phyloP scores from a whole-genome alignment of 1,140 invertebrate species.

The Caenorhabditis tropicalis region DNA sequence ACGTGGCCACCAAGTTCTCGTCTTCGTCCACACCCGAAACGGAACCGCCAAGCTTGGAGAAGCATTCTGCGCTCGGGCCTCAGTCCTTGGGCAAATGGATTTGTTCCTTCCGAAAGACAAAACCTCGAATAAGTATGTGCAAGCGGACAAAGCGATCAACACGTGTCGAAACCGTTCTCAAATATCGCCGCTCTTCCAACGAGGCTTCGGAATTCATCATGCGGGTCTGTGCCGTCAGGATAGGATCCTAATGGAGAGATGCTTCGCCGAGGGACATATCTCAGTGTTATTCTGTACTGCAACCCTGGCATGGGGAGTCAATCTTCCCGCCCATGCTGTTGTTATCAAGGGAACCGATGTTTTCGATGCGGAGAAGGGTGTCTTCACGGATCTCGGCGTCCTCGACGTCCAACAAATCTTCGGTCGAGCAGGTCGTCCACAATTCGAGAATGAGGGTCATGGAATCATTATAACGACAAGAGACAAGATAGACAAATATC shows the following conservation, averaged over 20 bases:
- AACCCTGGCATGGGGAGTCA: constrained; percentile 98
- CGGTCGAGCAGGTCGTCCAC: constrained; percentile 90
- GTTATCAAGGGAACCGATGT: constrained; percentile 98
- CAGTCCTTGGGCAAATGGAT: constrained; percentile 64
- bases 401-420: constrained; percentile 99
- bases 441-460: constrained; percentile 77
- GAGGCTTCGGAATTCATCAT: constrained; percentile 93
- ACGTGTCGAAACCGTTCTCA: constrained; percentile 55
- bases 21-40: constrained; percentile 95
- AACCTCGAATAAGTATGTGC: constrained; percentile 70
- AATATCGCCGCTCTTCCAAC: constrained; percentile 79
- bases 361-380: constrained; percentile 92
- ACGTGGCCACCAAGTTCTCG: constrained; percentile 83
- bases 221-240: constrained; percentile 82
- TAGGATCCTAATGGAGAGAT: constrained; percentile 82
- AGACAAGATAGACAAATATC: constrained; percentile 90
- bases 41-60: constrained; percentile 88
- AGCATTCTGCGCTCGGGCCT: constrained; percentile 80
- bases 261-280: constrained; percentile 86
- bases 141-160: constrained; percentile 74
- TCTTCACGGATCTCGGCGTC: constrained; percentile 92
- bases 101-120: constrained; percentile 78
- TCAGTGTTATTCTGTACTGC: constrained; percentile 89
- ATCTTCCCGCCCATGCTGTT: constrained; percentile 95
- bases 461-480: constrained; percentile 92